Evolutionary conservation across 2,797 vertebrate species (phyloP).

Genomic region (Peromyscus nudipes): DNA sequence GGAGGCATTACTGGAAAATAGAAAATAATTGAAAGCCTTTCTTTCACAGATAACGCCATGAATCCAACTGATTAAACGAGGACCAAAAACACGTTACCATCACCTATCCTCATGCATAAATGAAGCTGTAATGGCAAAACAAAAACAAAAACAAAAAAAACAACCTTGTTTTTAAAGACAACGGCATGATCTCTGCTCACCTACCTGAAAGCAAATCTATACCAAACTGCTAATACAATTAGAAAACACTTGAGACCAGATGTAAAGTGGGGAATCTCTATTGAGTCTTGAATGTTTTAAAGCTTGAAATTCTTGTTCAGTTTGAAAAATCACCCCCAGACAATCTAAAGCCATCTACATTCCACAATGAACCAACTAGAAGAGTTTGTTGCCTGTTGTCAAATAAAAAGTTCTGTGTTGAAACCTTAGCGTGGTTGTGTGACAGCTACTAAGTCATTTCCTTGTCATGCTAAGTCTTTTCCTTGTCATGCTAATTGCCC

Average conservation of each 20-base stretch:
- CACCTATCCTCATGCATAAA: slow-evolving; percentile 32
- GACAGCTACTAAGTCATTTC: slow-evolving; percentile 12
- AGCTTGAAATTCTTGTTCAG: slow-evolving; percentile 31
- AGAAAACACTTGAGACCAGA: slow-evolving; percentile 53
- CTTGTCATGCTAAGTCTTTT: not conserved
- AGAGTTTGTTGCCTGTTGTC: slow-evolving; percentile 48
- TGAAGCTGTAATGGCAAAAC: slow-evolving; percentile 37
- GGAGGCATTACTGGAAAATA: slow-evolving; percentile 22
- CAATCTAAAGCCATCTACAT: not conserved
- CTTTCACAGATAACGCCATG: slow-evolving; percentile 54
- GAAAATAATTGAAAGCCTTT: slow-evolving; percentile 64
- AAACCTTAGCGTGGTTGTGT: slow-evolving; percentile 48
- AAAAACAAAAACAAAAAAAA: slow-evolving; percentile 47
- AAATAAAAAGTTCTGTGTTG: slow-evolving; percentile 75
- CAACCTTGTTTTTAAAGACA: not conserved
- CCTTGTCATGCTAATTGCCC: not conserved
- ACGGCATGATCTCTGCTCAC: not conserved
- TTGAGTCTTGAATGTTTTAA: slow-evolving; percentile 7
- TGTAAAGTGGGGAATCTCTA: not conserved
- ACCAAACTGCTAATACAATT: slow-evolving; percentile 14
- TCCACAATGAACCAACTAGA: slow-evolving; percentile 6
- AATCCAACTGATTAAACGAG: slow-evolving; percentile 41
- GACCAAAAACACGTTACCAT: not conserved
- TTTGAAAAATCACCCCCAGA: not conserved
- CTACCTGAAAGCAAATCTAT: not conserved